Percentiles rank a stretch among this genome's conserved stretches.
These are phyloP conservation scores for Oryzias sinensis DNA, from an alignment of 2,797 vertebrate species.

Conservation along the genomic window DNA sequence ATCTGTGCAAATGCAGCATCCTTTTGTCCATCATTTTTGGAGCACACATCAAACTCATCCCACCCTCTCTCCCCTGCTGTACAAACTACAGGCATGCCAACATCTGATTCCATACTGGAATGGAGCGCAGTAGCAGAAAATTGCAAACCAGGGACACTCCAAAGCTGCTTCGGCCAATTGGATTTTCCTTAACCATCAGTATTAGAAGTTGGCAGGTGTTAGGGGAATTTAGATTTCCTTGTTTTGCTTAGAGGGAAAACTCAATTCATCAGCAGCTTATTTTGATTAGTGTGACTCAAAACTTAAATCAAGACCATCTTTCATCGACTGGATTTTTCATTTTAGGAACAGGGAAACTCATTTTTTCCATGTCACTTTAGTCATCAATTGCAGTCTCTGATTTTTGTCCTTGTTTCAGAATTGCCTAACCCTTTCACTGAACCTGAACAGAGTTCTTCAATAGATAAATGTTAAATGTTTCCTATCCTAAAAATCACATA, in stretches of 20 bases:
- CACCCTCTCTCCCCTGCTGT: slow-evolving; percentile 10
- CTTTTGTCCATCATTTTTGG: too few species aligned
- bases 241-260: too few species aligned
- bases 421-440: too few species aligned
- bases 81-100: slow-evolving; percentile 5
- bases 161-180: not conserved
- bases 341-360: not conserved
- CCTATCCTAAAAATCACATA: too few species aligned
- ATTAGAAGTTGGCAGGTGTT: not conserved
- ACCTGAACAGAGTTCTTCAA: too few species aligned
- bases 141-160: slow-evolving; percentile 4
- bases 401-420: too few species aligned
- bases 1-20: not conserved
- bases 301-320: too few species aligned
- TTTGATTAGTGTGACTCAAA: too few species aligned
- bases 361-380: not conserved
- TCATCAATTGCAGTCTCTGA: not conserved
- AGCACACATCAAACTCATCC: not conserved
- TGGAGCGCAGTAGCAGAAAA: slow-evolving; percentile 9
- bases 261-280: too few species aligned
- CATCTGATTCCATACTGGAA: slow-evolving; percentile 28
- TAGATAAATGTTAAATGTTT: too few species aligned
- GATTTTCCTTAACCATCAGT: not conserved
- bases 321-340: not conserved
- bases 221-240: not conserved